phyloP scores from a whole-genome alignment of 2,888 invertebrate genomes.

The Drosophila prostipennis region DNA sequence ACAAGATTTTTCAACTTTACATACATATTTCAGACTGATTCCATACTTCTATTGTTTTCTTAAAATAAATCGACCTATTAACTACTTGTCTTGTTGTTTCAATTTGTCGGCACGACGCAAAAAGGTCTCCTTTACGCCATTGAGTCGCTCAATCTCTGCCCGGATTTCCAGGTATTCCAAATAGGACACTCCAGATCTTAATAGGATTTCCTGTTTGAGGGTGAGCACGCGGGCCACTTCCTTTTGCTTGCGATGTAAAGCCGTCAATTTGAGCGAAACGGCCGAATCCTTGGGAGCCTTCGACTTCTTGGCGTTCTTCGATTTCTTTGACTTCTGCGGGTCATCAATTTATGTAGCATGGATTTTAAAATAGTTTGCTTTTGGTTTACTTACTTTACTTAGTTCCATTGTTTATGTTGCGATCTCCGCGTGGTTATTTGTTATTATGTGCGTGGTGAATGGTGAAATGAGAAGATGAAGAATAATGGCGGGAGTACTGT shows the following conservation, averaged over 20 bases:
- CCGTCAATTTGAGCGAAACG: conserved; percentile 46
- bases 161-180: conserved; percentile 76
- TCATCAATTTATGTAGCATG: neutral
- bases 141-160: conserved; percentile 70
- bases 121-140: conserved; percentile 65
- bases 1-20: no score
- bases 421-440: conserved; percentile 30
- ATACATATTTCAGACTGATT: neutral
- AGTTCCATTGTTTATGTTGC: conserved; percentile 29
- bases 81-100: conserved; percentile 63
- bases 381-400: conserved; percentile 22
- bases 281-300: conserved; percentile 51
- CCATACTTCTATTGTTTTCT: neutral
- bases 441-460: conserved; percentile 5
- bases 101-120: conserved; percentile 58
- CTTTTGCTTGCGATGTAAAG: conserved; percentile 62
- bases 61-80: neutral
- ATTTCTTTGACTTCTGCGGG: conserved; percentile 60
- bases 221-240: conserved; percentile 73
- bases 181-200: conserved; percentile 71
- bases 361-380: neutral
- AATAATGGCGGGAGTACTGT: neutral
- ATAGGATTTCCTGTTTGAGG: conserved; percentile 69
- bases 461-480: neutral
- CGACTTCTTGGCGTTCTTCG: conserved; percentile 56